Evolutionary conservation across 92 coral and sea anemone species (phyloP).

Genomic region (Actinostola sp.): DNA sequence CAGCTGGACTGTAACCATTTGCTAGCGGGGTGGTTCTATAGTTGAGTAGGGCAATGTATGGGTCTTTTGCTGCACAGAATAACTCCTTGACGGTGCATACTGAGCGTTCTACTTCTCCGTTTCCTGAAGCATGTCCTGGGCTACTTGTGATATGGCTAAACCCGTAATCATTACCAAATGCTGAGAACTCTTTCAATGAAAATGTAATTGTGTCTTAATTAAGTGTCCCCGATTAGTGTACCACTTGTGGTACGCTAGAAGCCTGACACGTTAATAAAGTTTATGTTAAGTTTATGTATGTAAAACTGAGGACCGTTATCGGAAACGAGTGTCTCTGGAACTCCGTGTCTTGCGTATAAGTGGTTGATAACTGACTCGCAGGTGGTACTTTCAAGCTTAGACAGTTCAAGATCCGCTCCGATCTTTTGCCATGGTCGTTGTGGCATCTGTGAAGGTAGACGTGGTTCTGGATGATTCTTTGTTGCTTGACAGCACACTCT

Average conservation of each 20-base stretch:
- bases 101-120: conserved; percentile 35
- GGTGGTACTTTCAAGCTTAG: conserved; percentile 1
- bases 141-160: conserved; percentile 22
- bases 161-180: conserved; percentile 21
- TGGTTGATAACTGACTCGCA: conserved; percentile 23
- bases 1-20: conserved; percentile 44
- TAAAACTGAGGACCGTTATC: conserved; percentile 53
- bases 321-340: conserved; percentile 42
- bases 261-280: no score
- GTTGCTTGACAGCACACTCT: conserved; percentile 25
- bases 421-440: conserved; percentile 42
- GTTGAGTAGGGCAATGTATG: conserved; percentile 4
- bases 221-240: no score
- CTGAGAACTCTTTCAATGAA: conserved; percentile 28
- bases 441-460: conserved; percentile 27
- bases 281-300: no score
- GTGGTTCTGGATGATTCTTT: conserved; percentile 33
- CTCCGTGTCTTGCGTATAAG: conserved; percentile 48
- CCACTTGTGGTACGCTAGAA: no score
- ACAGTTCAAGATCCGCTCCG: conserved; percentile 21
- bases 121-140: conserved; percentile 17
- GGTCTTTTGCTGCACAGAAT: not conserved
- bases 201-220: no score
- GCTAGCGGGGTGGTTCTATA: conserved; percentile 45
- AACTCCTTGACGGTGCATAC: conserved; percentile 28